Evolutionary conservation across 1,140 invertebrate species (phyloP).

Genomic region (Bombus balteatus): DNA sequence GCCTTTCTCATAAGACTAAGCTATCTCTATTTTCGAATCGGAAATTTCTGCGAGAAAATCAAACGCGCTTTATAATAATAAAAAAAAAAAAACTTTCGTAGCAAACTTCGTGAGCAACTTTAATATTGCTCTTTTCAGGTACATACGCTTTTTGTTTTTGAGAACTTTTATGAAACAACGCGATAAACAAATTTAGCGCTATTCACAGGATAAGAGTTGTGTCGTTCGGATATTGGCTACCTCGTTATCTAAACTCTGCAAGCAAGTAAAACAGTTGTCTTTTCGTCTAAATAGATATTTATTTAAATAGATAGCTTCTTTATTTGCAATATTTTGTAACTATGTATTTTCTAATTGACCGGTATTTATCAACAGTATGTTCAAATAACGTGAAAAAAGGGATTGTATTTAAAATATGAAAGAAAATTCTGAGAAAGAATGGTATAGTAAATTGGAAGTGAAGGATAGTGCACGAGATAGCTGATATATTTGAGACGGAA

Average conservation of each 20-base stretch:
- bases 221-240: not conserved
- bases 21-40: not conserved
- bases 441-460: not conserved
- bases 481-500: not conserved
- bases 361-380: no score
- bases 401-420: not conserved
- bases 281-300: no score
- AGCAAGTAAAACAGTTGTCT: no score
- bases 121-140: not conserved
- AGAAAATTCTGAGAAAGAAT: not conserved
- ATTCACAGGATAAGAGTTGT: not conserved
- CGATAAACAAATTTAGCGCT: not conserved
- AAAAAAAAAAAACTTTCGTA: not conserved
- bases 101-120: not conserved
- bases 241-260: not conserved
- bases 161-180: not conserved
- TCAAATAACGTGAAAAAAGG: no score
- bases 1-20: not conserved
- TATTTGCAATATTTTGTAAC: no score
- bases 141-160: not conserved
- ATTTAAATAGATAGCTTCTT: no score
- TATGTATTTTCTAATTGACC: no score
- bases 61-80: no score
- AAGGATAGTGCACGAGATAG: not conserved
- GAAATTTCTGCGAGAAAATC: not conserved